Percentiles rank a stretch among this genome's conserved stretches.
Conservation (phyloP, 2,113 vertebrate species). For the Cisticola juncidis region DNA sequence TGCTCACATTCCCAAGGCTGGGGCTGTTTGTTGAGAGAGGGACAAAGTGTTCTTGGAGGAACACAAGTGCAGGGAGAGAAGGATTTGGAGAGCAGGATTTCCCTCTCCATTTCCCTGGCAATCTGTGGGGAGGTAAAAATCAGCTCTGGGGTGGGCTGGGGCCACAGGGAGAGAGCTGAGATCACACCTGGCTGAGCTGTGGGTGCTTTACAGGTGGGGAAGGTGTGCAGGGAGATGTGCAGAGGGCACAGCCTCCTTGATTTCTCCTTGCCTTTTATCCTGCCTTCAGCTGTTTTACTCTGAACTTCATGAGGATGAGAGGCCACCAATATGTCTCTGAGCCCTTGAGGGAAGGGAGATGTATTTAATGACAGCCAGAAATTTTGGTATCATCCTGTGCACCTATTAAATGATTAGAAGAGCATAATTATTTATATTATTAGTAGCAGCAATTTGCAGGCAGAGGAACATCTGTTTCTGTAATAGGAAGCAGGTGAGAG, state of each 20-base stretch:
- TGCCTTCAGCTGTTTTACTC: not conserved
- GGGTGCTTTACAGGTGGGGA: not conserved
- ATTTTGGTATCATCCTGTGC: slow-evolving; percentile 16
- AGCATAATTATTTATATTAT: slow-evolving; percentile 40
- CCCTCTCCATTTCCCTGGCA: not conserved
- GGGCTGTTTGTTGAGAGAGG: not conserved
- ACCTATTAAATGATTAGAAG: slow-evolving; percentile 37
- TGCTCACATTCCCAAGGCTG: not conserved
- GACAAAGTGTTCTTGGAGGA: not conserved
- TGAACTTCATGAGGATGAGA: not conserved
- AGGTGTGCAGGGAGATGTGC: not conserved
- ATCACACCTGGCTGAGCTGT: not conserved
- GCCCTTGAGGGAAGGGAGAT: not conserved
- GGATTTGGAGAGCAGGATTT: not conserved
- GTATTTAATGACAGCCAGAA: not conserved
- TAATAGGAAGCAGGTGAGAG: slow-evolving; percentile 40
- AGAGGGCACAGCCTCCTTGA: not conserved
- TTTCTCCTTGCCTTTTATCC: not conserved
- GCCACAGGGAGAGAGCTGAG: accelerated
- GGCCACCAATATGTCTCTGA: not conserved
- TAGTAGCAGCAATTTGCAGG: slow-evolving; percentile 43
- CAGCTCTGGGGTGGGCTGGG: not conserved
- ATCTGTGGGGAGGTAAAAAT: not conserved
- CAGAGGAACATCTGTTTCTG: slow-evolving; percentile 29
- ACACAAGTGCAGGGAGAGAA: not conserved